Conservation (phyloP, 2,888 invertebrate genomes). For the Drosophila kanekoi region DNA sequence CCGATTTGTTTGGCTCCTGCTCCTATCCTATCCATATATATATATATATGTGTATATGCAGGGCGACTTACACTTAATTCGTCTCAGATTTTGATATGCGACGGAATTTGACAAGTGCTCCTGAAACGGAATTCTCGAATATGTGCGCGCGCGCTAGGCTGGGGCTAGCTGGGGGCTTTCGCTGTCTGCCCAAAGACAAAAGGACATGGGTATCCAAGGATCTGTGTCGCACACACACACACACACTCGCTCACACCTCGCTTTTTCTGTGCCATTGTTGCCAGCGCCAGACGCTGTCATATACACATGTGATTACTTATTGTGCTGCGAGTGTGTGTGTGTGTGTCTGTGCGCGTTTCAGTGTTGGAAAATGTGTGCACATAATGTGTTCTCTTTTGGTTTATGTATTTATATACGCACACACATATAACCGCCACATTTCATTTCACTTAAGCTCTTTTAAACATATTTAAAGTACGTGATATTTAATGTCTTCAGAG, state of each 20-base stretch:
- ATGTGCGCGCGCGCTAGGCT: background rate
- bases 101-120: slow-evolving; percentile 56
- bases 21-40: slow-evolving; percentile 9
- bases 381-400: slow-evolving; percentile 23
- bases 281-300: slow-evolving; percentile 57
- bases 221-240: slow-evolving; percentile 1
- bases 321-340: slow-evolving; percentile 12
- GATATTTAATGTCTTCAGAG: slow-evolving; percentile 73
- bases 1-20: slow-evolving; percentile 33
- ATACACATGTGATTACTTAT: slow-evolving; percentile 35
- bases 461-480: slow-evolving; percentile 81
- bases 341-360: slow-evolving; percentile 12
- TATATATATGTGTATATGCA: background rate
- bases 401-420: background rate
- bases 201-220: slow-evolving; percentile 36
- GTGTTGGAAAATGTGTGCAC: slow-evolving; percentile 23
- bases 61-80: slow-evolving; percentile 51
- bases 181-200: slow-evolving; percentile 41
- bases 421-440: slow-evolving; percentile 45
- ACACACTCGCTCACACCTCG: background rate
- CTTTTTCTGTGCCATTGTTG: slow-evolving; percentile 31
- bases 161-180: slow-evolving; percentile 2
- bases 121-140: slow-evolving; percentile 31
- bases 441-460: slow-evolving; percentile 77
- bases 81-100: slow-evolving; percentile 49